Base-by-base conservation (phyloP, 1,140 invertebrate species). In the Cardiocondyla obscurior region DNA sequence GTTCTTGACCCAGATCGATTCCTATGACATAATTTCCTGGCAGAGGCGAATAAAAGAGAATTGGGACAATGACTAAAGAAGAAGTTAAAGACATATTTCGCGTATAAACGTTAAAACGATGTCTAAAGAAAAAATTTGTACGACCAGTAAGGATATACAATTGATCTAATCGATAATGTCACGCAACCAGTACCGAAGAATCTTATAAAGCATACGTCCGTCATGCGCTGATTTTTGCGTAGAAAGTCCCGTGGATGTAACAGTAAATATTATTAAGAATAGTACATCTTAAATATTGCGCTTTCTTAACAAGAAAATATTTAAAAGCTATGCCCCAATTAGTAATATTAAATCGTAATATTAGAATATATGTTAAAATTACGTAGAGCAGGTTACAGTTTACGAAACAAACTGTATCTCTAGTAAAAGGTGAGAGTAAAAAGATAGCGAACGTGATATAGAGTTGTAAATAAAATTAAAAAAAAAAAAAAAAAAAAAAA, bases 221-320 rank as follows among this genome's bases (percentile, higher is more conserved):
- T 85, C 70, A 72, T 19, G 70, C 51, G 69, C 67, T 70, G 39
- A 77, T 72, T 74, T 88, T 64, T 67, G 42, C 10, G 19, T 65
- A 64, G 84, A 81, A 81, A 53, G 19, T 49, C 55, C 28, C 19
- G 8, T 42, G 53, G 57, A 74, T 57, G 16, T 81, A 84, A 85
- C 79, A 85, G 53, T 89, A 83, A 83, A 84, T 64, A 14, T 14
- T 8, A 28, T 14, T 8, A 28, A 76, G 39, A n/a, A 6, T 4
- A 19, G 25, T 10, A n/a, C n/a, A n/a, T n/a, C n/a, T n/a, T n/a
- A n/a, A n/a, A n/a, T n/a, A 53, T 76, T 25, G 39, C 65, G 28
- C 6, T 44, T 1, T 44, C 4, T 12, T 19, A 19, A 36, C 0
- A 6, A 53, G 19, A 53, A n/a, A 3, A 2, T 0, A 1, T 10